Conservation (phyloP, 2,888 invertebrate species). For the Hypselothyrea guttata region DNA sequence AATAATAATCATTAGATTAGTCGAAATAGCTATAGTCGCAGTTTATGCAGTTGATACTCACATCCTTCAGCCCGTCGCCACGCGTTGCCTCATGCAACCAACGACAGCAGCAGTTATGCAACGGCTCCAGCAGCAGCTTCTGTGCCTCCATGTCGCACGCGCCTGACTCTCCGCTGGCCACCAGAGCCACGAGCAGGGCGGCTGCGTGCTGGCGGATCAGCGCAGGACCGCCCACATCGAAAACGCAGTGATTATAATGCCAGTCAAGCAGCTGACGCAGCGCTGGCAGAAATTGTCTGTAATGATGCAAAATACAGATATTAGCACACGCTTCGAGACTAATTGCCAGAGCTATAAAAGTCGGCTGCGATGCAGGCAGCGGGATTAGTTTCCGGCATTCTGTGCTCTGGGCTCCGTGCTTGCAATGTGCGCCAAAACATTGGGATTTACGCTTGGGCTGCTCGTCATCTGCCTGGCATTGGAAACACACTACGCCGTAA, state of each 20-base stretch:
- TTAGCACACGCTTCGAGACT: constrained; percentile 4
- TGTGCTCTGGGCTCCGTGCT: background rate
- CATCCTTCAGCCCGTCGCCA: constrained; percentile 70
- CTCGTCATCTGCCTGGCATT: constrained; percentile 27
- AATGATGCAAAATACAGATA: constrained; percentile 31
- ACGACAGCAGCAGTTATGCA: constrained; percentile 80
- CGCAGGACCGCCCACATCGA: constrained; percentile 79
- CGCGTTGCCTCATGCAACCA: constrained; percentile 80
- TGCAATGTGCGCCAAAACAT: constrained; percentile 35
- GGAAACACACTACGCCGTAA: constrained; percentile 45
- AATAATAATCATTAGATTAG: background rate
- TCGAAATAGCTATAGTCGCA: background rate
- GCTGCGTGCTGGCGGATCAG: constrained; percentile 82
- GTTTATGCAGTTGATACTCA: constrained; percentile 33
- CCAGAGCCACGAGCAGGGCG: constrained; percentile 76
- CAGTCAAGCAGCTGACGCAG: constrained; percentile 81
- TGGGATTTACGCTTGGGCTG: constrained; percentile 28
- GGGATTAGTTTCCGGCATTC: constrained; percentile 35
- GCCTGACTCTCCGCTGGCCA: constrained; percentile 69
- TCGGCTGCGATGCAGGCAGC: background rate
- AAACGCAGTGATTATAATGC: constrained; percentile 81
- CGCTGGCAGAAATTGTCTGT: constrained; percentile 79
- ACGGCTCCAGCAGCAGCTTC: constrained; percentile 64
- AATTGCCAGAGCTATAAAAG: constrained; percentile 48
- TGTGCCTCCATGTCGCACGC: constrained; percentile 70